phyloP scores from a whole-genome alignment of 2,888 invertebrate species.

The Drosophila sordidapex region DNA sequence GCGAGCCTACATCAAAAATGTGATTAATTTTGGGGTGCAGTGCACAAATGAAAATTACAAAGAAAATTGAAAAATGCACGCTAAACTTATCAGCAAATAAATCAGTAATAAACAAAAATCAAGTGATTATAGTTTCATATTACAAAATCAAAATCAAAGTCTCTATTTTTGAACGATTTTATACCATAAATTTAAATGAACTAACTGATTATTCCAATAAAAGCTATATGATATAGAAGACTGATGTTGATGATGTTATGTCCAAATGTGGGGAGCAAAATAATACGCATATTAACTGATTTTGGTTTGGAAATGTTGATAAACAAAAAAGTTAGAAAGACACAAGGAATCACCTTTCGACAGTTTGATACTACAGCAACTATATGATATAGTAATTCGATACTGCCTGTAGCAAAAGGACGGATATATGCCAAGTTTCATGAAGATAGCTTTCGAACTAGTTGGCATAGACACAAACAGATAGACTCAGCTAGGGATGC shows the following conservation, averaged over 20 bases:
- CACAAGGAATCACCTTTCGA: too few species aligned
- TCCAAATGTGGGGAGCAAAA: neutral
- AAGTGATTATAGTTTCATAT: neutral
- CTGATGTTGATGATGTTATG: neutral
- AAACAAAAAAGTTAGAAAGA: too few species aligned
- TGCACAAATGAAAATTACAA: neutral
- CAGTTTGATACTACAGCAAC: neutral
- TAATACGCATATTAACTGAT: rapidly evolving
- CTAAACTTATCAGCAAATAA: neutral
- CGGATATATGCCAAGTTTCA: neutral
- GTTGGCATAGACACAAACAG: neutral
- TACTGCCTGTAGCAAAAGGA: neutral
- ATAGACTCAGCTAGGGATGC: neutral
- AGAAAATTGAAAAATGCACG: neutral
- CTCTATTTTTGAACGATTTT: neutral
- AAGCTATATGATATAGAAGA: neutral
- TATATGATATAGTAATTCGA: neutral
- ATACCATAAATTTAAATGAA: neutral
- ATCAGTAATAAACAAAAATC: too few species aligned
- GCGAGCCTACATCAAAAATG: neutral
- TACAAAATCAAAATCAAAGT: neutral
- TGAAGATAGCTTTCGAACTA: neutral
- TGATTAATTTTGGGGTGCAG: conserved; percentile 3
- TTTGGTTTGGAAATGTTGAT: neutral
- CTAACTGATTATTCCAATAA: neutral